These are phyloP conservation scores for Latheticus oryzae DNA, from an alignment of 2,888 invertebrate species.

Conservation along the genomic window DNA sequence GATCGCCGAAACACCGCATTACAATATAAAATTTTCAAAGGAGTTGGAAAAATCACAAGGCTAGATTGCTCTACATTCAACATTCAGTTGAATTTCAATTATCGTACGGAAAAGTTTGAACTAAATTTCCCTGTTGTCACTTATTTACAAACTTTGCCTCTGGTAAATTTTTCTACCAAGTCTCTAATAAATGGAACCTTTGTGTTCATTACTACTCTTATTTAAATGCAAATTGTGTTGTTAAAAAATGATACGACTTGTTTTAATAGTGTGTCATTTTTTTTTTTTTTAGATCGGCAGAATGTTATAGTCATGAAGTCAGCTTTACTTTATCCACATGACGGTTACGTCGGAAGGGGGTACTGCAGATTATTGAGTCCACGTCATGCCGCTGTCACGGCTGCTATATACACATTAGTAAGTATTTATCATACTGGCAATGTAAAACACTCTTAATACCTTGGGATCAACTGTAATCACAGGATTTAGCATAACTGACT, in stretches of 20 bases:
- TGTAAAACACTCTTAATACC: no score
- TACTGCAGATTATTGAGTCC: slow-evolving; percentile 77
- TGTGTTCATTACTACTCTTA: slow-evolving; percentile 14
- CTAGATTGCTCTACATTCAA: no score
- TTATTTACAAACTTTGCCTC: slow-evolving; percentile 16
- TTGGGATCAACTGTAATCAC: no score
- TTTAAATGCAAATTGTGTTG: slow-evolving; percentile 31
- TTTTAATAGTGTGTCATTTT: slow-evolving; percentile 4
- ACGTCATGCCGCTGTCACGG: slow-evolving; percentile 78
- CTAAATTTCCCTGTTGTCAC: no score
- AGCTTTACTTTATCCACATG: slow-evolving; percentile 68
- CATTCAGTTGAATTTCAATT: not conserved
- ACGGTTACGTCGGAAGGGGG: slow-evolving; percentile 63
- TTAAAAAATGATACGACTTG: slow-evolving; percentile 9
- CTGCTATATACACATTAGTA: slow-evolving; percentile 80
- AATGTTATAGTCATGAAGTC: slow-evolving; percentile 66
- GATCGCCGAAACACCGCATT: slow-evolving; percentile 1
- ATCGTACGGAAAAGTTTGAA: no score
- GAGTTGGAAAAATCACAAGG: not conserved
- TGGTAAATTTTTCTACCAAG: not conserved
- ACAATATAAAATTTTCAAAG: slow-evolving; percentile 6
- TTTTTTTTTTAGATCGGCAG: slow-evolving; percentile 35
- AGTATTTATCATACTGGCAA: slow-evolving; percentile 60
- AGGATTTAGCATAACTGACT: no score
- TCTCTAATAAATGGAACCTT: slow-evolving; percentile 11